Base-by-base conservation (phyloP, 2,888 invertebrate genomes). In the Troides oblongomaculatus region DNA sequence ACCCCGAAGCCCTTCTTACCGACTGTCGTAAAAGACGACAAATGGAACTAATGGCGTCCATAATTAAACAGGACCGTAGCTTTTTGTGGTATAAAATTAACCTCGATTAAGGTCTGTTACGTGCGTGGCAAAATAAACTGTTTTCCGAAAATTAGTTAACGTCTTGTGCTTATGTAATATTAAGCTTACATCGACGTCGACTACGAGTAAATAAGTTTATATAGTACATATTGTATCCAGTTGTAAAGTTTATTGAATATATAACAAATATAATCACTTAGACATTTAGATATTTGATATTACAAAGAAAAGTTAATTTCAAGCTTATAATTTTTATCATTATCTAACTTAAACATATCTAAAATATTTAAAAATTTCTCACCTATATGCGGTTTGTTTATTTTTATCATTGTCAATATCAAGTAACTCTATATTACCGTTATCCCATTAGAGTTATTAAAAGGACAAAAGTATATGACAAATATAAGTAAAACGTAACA, bases 21-120 rank as follows among this genome's bases (percentile, higher is more conserved):
- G 65, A 50, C 58, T 65, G 65, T 62, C 62, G 63, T 68, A 70
- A 66, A 59, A 66, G 59, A 70, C 68, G 68, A 63, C 70, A 63
- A 66, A 70, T 66, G 59, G 66, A 66, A 70, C 69, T 62, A 66
- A 70, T 39, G 63, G 70, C 63, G 56, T 66, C 70, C 66, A 70
- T 70, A 66, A 66, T 63, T 66, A 64, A 63, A 70, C 60, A 43
- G 62, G 30, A 43, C 60, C 59, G 39, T 4, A n/a, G 63, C 66
- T 70, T 70, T 70, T 70, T 70, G 66, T 46, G 56, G 25, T 63
- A 66, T 43, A 64, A 66, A 70, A 65, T 70, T 70, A 70, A 39
- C 59, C 39, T 21, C 66, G 50, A 66, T 66, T 59, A 66, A 62
- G 65, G 60, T 56, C 64, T 43, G 60, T 64, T 64, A 64, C 64